Evolutionary conservation across 2,888 invertebrate genomes (phyloP).

Genomic region (Sinodicranocentrus sp.): DNA sequence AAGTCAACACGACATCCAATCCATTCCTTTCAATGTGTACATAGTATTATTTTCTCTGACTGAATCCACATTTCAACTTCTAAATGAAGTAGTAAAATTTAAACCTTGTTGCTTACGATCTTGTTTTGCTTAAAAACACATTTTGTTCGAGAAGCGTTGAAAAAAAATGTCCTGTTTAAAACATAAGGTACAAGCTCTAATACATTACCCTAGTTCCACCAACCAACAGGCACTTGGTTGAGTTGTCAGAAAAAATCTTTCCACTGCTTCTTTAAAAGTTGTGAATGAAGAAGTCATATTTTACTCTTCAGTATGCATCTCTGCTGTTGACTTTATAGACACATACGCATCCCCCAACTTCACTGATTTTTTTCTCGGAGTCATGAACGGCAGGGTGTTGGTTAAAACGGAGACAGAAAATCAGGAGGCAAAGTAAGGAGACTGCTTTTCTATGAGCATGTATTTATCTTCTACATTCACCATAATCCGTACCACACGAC

Average conservation of each 20-base stretch:
- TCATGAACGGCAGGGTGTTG: constrained; percentile 38
- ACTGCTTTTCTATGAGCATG: neutral
- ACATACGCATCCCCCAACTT: constrained; percentile 22
- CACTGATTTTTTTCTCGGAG: constrained; percentile 15
- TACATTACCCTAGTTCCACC: constrained; percentile 44
- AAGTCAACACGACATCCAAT: neutral
- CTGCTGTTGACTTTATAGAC: constrained; percentile 45
- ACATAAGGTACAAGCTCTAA: constrained; percentile 51
- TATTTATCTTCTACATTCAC: constrained; percentile 10
- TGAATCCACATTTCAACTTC: neutral
- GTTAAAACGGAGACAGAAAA: constrained; percentile 32
- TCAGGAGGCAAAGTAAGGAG: neutral
- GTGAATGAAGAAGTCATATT: constrained; percentile 38
- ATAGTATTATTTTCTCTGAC: too few species aligned
- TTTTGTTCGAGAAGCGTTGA: constrained; percentile 21
- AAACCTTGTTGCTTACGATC: constrained; percentile 17
- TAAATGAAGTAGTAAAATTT: neutral
- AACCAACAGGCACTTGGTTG: neutral
- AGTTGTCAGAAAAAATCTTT: constrained; percentile 13
- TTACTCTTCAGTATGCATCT: constrained; percentile 2
- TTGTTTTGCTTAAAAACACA: constrained; percentile 54
- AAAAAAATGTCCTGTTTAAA: constrained; percentile 42
- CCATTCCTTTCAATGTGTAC: too few species aligned
- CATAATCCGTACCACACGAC: constrained; percentile 44
- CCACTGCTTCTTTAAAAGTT: neutral